Percentiles rank a stretch among this genome's conserved stretches.
These are phyloP conservation scores for Artemia sinica DNA, from an alignment of 2,888 invertebrate genomes.

Conservation along the genomic window DNA sequence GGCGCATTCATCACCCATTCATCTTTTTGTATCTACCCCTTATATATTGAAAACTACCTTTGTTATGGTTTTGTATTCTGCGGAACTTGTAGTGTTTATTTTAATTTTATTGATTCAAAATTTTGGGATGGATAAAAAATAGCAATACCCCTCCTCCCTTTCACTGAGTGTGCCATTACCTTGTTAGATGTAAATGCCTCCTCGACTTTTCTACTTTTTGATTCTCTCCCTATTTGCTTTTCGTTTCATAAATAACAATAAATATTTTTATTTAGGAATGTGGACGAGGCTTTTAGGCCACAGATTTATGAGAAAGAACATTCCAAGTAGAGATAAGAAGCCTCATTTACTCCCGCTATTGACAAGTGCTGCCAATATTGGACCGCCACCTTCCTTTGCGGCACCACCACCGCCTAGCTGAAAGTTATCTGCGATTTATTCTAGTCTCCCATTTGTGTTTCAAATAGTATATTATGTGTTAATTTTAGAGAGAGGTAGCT, in stretches of 20 bases:
- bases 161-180: slow-evolving; percentile 24
- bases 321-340: slow-evolving; percentile 34
- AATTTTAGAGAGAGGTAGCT: too few species aligned
- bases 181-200: neutral
- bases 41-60: too few species aligned
- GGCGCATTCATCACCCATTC: too few species aligned
- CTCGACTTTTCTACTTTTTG: neutral
- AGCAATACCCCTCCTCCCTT: too few species aligned
- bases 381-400: slow-evolving; percentile 26
- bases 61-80: too few species aligned
- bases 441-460: neutral
- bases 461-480: too few species aligned
- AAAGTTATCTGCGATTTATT: slow-evolving; percentile 24
- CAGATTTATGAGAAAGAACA: slow-evolving; percentile 40
- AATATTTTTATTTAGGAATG: slow-evolving; percentile 31
- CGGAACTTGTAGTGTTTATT: too few species aligned
- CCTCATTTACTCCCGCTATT: slow-evolving; percentile 13
- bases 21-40: too few species aligned
- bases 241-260: neutral
- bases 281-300: slow-evolving; percentile 37
- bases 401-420: slow-evolving; percentile 27
- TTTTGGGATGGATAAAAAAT: too few species aligned
- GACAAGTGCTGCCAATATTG: slow-evolving; percentile 22
- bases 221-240: slow-evolving; percentile 15
- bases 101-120: too few species aligned